Percentiles rank a stretch among this genome's conserved stretches.
phyloP scores from a whole-genome alignment of 2,888 invertebrate genomes.

The Pycnomerus fuliginosus region DNA sequence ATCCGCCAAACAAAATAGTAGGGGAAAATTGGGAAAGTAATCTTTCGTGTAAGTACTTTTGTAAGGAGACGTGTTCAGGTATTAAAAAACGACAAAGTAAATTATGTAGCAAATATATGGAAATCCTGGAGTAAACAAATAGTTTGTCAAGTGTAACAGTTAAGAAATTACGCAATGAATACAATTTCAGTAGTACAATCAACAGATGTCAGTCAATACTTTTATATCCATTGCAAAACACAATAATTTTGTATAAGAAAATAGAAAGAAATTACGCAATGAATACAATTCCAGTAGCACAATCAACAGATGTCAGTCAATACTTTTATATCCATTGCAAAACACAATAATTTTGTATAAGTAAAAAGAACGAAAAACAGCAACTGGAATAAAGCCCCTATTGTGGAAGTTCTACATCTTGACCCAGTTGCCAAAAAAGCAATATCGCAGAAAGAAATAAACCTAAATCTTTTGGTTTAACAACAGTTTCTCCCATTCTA shows the following conservation, averaged over 20 bases:
- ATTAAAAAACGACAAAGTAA: too few species aligned
- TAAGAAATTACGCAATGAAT: constrained; percentile 1
- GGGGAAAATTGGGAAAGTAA: too few species aligned
- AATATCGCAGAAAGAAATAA: constrained; percentile 3
- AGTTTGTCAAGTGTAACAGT: constrained; percentile 2
- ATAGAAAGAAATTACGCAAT: neutral
- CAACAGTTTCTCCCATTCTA: constrained; percentile 72
- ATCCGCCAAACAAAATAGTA: too few species aligned
- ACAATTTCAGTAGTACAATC: neutral
- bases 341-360: too few species aligned
- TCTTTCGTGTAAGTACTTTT: too few species aligned
- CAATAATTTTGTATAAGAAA: neutral
- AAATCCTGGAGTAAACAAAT: constrained; percentile 18
- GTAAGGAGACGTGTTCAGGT: too few species aligned
- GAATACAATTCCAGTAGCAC: neutral
- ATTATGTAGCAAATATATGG: constrained; percentile 19
- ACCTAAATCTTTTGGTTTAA: constrained; percentile 23
- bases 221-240: neutral
- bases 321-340: constrained; percentile 7
- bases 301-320: neutral
- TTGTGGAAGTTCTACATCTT: too few species aligned
- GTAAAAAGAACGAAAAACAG: too few species aligned
- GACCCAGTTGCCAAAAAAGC: too few species aligned
- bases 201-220: constrained; percentile 2
- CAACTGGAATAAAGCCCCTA: too few species aligned